Conservation (phyloP, 2,888 invertebrate species). For the Sarcophaga carnaria region DNA sequence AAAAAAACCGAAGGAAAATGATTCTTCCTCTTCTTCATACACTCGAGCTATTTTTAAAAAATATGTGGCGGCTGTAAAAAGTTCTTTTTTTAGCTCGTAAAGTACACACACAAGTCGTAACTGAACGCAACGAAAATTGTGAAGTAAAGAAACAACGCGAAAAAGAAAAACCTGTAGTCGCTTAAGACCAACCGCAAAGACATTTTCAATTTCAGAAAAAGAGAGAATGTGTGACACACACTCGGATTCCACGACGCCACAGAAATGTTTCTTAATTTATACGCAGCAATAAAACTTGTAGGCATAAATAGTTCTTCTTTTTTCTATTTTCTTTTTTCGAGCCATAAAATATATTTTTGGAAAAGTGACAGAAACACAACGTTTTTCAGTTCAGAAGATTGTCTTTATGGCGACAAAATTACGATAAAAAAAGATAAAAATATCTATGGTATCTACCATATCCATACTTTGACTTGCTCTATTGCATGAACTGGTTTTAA, state of each 20-base stretch:
- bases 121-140: background rate
- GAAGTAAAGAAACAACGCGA: background rate
- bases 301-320: background rate
- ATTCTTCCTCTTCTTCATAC: background rate
- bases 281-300: background rate
- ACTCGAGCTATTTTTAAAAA: conserved; percentile 3
- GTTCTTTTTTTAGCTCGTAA: background rate
- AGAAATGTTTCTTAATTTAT: background rate
- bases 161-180: background rate
- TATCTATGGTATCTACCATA: no score
- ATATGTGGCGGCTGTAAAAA: background rate
- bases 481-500: no score
- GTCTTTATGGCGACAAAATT: background rate
- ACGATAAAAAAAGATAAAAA: background rate
- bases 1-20: no score
- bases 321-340: background rate
- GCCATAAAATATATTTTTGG: background rate
- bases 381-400: background rate
- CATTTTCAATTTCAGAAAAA: background rate
- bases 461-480: no score
- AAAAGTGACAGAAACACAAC: background rate
- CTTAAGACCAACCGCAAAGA: background rate
- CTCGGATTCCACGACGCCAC: background rate
- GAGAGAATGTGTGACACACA: background rate
- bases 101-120: background rate